Percentiles rank a stretch among this genome's conserved stretches.
Evolutionary conservation across 2,888 invertebrate genomes (phyloP).

Genomic region (Dioctria linearis): DNA sequence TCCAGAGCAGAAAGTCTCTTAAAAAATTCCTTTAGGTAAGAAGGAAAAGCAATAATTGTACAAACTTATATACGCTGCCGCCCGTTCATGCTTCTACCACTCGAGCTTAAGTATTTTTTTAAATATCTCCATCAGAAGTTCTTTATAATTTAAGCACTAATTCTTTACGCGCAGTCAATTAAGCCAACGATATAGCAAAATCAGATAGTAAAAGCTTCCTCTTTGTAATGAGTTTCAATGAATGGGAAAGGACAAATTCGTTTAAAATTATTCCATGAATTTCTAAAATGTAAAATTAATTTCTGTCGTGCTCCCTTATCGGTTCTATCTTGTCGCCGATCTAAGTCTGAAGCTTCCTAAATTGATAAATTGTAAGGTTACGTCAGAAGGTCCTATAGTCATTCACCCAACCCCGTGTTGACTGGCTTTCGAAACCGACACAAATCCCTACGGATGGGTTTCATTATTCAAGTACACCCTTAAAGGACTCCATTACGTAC

Average conservation of each 20-base stretch:
- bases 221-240: neutral
- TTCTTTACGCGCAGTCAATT: no score
- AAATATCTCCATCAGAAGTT: no score
- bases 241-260: neutral
- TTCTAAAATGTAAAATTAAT: no score
- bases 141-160: no score
- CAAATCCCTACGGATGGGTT: slow-evolving; percentile 8
- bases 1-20: no score
- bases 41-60: no score
- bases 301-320: neutral
- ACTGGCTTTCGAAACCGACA: neutral
- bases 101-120: no score
- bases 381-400: neutral
- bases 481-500: slow-evolving; percentile 29
- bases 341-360: neutral
- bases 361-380: neutral
- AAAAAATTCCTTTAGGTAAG: no score
- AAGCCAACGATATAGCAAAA: no score
- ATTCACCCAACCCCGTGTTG: neutral
- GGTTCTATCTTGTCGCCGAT: neutral
- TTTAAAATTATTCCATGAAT: no score
- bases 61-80: no score
- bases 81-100: no score
- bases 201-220: neutral
- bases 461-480: slow-evolving; percentile 18